Base-by-base conservation (phyloP, 2,888 invertebrate species). In the Oscheius sp. region DNA sequence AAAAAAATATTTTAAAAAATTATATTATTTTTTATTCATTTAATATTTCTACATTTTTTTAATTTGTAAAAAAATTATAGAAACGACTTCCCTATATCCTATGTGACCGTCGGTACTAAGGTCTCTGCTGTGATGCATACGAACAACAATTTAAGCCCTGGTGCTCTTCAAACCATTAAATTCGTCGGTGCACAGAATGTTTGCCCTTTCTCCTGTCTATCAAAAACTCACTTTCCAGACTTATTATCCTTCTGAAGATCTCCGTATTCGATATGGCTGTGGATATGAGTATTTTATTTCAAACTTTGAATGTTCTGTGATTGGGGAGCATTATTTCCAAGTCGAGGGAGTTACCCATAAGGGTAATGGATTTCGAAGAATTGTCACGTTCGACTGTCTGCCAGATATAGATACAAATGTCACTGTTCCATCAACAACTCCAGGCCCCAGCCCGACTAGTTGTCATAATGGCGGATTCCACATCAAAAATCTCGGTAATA, bases 301-400 rank as follows among this genome's bases (percentile, higher is more conserved):
- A 17, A 63, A 67, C 51, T 77, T 77, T 68, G 63, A 59, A 26
- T 80, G 80, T 63, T 45, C 12, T 5, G 67, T 67, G 22, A 4
- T 26, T 4, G 67, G 67, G 12, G 47, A 67, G 4, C 51, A 50
- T 28, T 50, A 28, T 38, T 59, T 47, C n/a, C 49, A 64, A 72
- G 70, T 65, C 17, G 51, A 12, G 30, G 74, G 75, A 63, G 61
- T 70, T 59, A 70, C 69, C 28, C 68, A 70, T 47, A 6, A 26
- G 22, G 81, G 81, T 14, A 71, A 77, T 57, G 62, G 45, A 26
- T 81, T 81, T 76, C 73, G 79, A 9, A 66, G 81, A 64, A 70
- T 78, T 30, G 26, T 68, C 0, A 17, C 71, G 14, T 75, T 78
- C 47, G 56, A 62, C 20, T 81, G 81, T 44, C 38, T 75, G 8